Percentiles rank a stretch among this genome's conserved stretches.
Conservation (phyloP, 2,113 vertebrate genomes). For the Pterocles gutturalis region DNA sequence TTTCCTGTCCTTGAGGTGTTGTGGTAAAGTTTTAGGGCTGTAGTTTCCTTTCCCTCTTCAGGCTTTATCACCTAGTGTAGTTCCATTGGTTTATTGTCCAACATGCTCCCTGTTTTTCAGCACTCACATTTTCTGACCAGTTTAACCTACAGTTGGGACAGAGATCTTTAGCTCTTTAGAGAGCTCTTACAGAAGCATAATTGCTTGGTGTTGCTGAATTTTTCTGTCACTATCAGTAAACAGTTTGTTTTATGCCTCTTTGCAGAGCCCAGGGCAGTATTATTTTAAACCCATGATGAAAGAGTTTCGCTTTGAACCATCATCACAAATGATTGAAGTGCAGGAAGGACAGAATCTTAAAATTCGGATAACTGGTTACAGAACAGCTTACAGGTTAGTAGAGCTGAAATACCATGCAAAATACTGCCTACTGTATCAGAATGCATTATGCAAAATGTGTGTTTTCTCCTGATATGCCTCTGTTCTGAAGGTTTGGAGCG, state of each 20-base stretch:
- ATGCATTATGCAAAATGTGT: not conserved
- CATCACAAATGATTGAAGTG: constrained; percentile 96
- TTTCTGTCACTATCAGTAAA: not conserved
- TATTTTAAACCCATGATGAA: constrained; percentile 99
- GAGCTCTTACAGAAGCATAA: not conserved
- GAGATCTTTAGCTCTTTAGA: not conserved
- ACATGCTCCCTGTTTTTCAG: not conserved
- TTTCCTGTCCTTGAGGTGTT: not conserved
- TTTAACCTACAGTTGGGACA: not conserved
- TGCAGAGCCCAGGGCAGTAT: constrained; percentile 97
- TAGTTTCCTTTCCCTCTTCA: not conserved
- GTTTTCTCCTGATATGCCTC: not conserved
- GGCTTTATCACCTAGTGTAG: not conserved
- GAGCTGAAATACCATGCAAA: not conserved
- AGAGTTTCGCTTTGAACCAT: constrained; percentile 95
- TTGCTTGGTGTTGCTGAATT: not conserved
- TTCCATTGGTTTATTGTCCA: not conserved
- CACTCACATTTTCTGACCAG: not conserved
- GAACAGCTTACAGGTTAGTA: constrained; percentile 89
- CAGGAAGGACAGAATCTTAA: constrained; percentile 93
- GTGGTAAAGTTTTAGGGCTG: not conserved
- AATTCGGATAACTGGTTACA: constrained; percentile 90
- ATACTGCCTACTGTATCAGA: fast-evolving
- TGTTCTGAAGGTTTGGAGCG: not conserved
- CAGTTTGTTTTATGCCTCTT: not conserved